phyloP scores from a whole-genome alignment of 2,888 invertebrate species.

The Yponomeuta malinellus region DNA sequence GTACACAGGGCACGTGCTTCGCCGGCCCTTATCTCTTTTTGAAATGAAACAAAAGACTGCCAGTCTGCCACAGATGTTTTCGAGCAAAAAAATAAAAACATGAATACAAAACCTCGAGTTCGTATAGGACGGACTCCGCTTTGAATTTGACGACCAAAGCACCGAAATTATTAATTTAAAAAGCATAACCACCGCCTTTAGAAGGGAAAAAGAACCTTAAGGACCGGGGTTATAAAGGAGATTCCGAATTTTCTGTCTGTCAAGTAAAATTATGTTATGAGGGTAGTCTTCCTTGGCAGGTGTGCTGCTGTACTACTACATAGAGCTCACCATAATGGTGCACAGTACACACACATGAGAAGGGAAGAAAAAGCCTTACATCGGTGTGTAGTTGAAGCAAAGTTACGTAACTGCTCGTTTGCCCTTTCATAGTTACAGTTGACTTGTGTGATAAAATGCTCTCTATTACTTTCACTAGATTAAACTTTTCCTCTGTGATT shows the following conservation, averaged over 20 bases:
- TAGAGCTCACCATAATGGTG: background rate
- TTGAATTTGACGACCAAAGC: conserved; percentile 9
- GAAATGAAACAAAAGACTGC: conserved; percentile 40
- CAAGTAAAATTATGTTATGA: background rate
- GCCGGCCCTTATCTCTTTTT: conserved; percentile 29
- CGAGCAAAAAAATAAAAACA: conserved; percentile 37
- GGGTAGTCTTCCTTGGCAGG: conserved; percentile 20
- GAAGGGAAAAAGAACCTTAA: background rate
- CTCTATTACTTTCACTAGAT: conserved; percentile 25
- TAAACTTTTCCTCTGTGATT: too few species aligned
- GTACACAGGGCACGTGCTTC: conserved; percentile 49
- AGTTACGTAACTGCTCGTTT: conserved; percentile 41
- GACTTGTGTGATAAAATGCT: conserved; percentile 34
- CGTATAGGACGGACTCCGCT: background rate
- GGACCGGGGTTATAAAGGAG: background rate
- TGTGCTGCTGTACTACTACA: conserved; percentile 24
- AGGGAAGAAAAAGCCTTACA: conserved; percentile 7
- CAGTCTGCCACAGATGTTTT: conserved; percentile 50
- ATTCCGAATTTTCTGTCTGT: background rate
- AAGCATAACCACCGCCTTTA: background rate
- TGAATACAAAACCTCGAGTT: conserved; percentile 31
- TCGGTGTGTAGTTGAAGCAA: conserved; percentile 6
- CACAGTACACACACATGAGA: conserved; percentile 1
- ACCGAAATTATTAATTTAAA: background rate
- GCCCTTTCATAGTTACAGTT: conserved; percentile 42